Conservation (phyloP, 2,888 invertebrate species). For the Thelaira solivaga region DNA sequence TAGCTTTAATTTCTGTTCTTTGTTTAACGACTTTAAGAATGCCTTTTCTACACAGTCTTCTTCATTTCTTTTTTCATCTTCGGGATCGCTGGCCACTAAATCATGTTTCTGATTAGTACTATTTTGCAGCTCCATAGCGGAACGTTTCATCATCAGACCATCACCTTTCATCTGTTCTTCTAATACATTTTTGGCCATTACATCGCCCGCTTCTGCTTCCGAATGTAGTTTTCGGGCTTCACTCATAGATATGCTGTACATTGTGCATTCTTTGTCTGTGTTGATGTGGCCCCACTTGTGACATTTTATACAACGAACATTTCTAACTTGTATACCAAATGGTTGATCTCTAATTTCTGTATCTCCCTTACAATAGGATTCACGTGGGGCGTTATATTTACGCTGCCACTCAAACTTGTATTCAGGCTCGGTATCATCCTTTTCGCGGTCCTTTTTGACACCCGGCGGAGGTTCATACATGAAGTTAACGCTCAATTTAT, state of each 20-base stretch:
- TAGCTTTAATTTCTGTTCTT: conserved; percentile 92
- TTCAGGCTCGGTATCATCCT: conserved; percentile 95
- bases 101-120: conserved; percentile 78
- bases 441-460: conserved; percentile 92
- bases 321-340: conserved; percentile 97
- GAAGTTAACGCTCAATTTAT: conserved; percentile 97
- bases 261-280: conserved; percentile 94
- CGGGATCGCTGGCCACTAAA: conserved; percentile 80
- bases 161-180: conserved; percentile 95
- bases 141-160: conserved; percentile 91
- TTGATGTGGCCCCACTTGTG: conserved; percentile 97
- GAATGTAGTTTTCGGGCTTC: conserved; percentile 86
- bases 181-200: conserved; percentile 82
- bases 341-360: conserved; percentile 98
- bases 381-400: conserved; percentile 98
- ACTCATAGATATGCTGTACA: conserved; percentile 91
- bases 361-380: conserved; percentile 98
- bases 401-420: conserved; percentile 99
- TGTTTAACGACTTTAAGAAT: conserved; percentile 89
- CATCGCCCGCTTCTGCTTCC: conserved; percentile 82
- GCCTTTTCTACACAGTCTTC: conserved; percentile 82
- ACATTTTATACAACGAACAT: conserved; percentile 99
- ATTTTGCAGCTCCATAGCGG: conserved; percentile 80
- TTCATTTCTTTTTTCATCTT: conserved; percentile 65
- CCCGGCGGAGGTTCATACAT: conserved; percentile 99